phyloP scores from a whole-genome alignment of 2,888 invertebrate genomes.

The Philereme transversata region DNA sequence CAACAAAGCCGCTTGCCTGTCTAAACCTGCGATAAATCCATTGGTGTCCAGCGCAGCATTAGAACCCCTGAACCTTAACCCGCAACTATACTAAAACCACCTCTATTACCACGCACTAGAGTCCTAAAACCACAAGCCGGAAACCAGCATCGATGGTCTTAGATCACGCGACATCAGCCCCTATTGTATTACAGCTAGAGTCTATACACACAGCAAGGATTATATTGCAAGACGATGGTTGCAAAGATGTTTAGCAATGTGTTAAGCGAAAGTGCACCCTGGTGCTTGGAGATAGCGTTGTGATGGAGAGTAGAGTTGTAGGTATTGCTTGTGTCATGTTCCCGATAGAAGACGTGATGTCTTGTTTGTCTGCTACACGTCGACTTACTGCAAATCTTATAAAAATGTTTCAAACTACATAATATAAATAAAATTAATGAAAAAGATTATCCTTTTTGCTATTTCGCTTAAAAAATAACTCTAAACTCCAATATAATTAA shows the following conservation, averaged over 20 bases:
- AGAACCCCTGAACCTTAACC: conserved; percentile 35
- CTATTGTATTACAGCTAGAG: neutral
- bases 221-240: conserved; percentile 6
- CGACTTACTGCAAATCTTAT: conserved; percentile 44
- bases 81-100: conserved; percentile 1
- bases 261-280: conserved; percentile 4
- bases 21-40: conserved; percentile 70
- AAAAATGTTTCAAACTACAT: conserved; percentile 16
- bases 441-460: too few species aligned
- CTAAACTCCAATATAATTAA: too few species aligned
- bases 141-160: neutral
- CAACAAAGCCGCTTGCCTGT: conserved; percentile 68
- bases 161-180: conserved; percentile 2
- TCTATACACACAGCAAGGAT: neutral
- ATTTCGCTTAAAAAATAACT: too few species aligned
- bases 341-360: conserved; percentile 35
- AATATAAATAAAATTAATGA: too few species aligned
- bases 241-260: neutral
- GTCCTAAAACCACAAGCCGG: conserved; percentile 2
- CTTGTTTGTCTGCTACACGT: conserved; percentile 45
- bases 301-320: neutral
- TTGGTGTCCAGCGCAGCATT: conserved; percentile 66
- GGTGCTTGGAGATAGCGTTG: neutral
- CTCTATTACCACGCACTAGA: conserved; percentile 8
- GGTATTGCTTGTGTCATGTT: conserved; percentile 30